phyloP scores from a whole-genome alignment of 1,140 invertebrate genomes.

The Papilio polytes region DNA sequence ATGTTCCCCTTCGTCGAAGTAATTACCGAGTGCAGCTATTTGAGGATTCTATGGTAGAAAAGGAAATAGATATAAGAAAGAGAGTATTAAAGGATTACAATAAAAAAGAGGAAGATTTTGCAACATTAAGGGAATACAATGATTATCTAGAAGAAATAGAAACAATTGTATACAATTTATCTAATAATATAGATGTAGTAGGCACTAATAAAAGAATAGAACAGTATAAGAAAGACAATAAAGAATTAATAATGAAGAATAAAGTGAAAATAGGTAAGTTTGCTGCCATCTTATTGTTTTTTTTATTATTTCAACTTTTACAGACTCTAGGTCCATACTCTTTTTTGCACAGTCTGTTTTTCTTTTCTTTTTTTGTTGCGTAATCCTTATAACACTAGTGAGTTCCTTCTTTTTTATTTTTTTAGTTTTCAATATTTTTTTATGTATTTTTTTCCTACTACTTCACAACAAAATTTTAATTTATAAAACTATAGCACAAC shows the following conservation, averaged over 20 bases:
- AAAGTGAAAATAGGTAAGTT: slow-evolving; percentile 87
- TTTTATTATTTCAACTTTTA: too few relatives aligned
- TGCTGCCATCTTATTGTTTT: too few relatives aligned
- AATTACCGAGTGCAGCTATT: slow-evolving; percentile 98
- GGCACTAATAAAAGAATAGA: slow-evolving; percentile 96
- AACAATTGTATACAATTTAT: slow-evolving; percentile 95
- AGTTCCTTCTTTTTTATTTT: too few relatives aligned
- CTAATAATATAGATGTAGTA: slow-evolving; percentile 95
- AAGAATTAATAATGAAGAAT: slow-evolving; percentile 95
- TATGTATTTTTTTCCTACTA: too few relatives aligned
- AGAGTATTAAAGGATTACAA: slow-evolving; percentile 95
- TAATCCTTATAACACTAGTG: too few relatives aligned
- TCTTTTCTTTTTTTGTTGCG: too few relatives aligned
- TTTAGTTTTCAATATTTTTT: too few relatives aligned
- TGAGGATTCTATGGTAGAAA: slow-evolving; percentile 98
- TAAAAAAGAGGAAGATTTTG: slow-evolving; percentile 96
- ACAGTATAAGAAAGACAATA: slow-evolving; percentile 97
- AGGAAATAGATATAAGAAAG: slow-evolving; percentile 98
- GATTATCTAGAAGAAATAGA: slow-evolving; percentile 97
- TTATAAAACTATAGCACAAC: too few relatives aligned
- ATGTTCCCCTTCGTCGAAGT: slow-evolving; percentile 90
- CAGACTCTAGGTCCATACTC: too few relatives aligned
- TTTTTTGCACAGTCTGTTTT: too few relatives aligned
- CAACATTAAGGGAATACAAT: slow-evolving; percentile 92
- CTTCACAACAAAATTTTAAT: too few relatives aligned